Evolutionary conservation across 2,113 vertebrate species (phyloP).

Genomic region (Oncorhynchus tshawytscha): DNA sequence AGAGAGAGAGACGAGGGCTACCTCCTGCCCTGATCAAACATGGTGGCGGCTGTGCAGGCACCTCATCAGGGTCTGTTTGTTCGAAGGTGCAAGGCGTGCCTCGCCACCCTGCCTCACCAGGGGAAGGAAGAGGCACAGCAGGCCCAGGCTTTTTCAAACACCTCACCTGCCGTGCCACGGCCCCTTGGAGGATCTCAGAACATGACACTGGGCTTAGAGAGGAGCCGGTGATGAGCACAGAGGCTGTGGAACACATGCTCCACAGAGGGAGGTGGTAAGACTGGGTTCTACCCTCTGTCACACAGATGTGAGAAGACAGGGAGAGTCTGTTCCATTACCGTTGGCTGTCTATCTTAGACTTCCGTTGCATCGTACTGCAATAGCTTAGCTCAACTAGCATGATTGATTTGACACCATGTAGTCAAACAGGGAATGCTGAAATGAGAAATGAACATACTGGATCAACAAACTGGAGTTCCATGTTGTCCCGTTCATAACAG

Average conservation of each 20-base stretch:
- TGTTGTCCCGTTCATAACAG: too few relatives aligned
- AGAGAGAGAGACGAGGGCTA: conserved; percentile 51
- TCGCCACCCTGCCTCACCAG: conserved; percentile 59
- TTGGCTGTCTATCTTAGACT: too few relatives aligned
- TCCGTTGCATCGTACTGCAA: too few relatives aligned
- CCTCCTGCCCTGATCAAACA: conserved; percentile 74
- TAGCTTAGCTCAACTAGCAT: too few relatives aligned
- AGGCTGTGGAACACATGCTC: not conserved
- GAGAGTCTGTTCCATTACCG: too few relatives aligned
- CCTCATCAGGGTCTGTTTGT: conserved; percentile 68
- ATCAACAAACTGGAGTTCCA: too few relatives aligned
- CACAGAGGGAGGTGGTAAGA: not conserved
- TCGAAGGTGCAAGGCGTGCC: conserved; percentile 66
- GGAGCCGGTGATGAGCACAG: conserved; percentile 4
- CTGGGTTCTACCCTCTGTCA: not conserved
- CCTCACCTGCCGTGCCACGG: conserved; percentile 23
- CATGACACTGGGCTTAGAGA: conserved; percentile 23
- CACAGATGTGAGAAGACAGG: not conserved
- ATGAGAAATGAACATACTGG: too few relatives aligned
- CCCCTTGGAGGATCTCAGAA: not conserved
- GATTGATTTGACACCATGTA: too few relatives aligned
- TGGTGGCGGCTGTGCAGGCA: conserved; percentile 62
- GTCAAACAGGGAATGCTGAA: too few relatives aligned
- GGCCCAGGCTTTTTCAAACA: conserved; percentile 60
- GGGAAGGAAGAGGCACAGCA: conserved; percentile 73